A percentile compares a stretch with the other conserved stretches of the same genome.
phyloP scores from a whole-genome alignment of 2,888 invertebrate species.

The Pterobdella sp. region DNA sequence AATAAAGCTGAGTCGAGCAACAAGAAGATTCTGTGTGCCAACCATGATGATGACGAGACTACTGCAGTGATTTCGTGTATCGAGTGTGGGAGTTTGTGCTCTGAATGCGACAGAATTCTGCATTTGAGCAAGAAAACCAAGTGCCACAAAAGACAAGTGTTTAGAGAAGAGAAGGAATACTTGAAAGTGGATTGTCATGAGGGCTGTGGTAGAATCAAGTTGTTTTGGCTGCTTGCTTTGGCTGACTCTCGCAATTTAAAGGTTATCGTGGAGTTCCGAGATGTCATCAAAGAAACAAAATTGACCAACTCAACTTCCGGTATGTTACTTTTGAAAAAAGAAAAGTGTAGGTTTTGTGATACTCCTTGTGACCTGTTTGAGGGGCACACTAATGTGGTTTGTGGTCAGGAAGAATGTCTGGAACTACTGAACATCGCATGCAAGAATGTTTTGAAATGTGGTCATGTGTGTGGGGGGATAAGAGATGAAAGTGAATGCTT shows the following conservation, averaged over 20 bases:
- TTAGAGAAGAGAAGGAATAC: conserved; percentile 90
- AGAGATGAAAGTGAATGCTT: conserved; percentile 71
- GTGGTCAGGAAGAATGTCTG: conserved; percentile 85
- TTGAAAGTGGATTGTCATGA: conserved; percentile 92
- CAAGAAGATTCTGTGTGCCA: conserved; percentile 64
- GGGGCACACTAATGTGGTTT: conserved; percentile 65
- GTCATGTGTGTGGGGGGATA: conserved; percentile 91
- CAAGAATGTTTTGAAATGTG: conserved; percentile 71
- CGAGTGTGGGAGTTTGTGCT: conserved; percentile 82
- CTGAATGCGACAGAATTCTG: conserved; percentile 88
- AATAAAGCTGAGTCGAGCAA: conserved; percentile 44
- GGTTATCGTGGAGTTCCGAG: conserved; percentile 70
- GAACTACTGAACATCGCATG: conserved; percentile 63
- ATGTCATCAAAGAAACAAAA: conserved; percentile 54
- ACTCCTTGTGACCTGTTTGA: conserved; percentile 67
- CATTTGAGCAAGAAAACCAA: conserved; percentile 82
- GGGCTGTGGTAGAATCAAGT: conserved; percentile 81
- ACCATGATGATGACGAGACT: conserved; percentile 92
- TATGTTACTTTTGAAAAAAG: conserved; percentile 3
- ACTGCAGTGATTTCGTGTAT: conserved; percentile 84
- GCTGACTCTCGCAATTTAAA: conserved; percentile 88
- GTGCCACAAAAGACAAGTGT: conserved; percentile 77
- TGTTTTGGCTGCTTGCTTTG: conserved; percentile 85
- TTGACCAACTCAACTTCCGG: not conserved
- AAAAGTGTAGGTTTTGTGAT: conserved; percentile 77